These are phyloP conservation scores for Phanerotoma sp. DNA, from an alignment of 2,888 invertebrate genomes.

Conservation along the genomic window DNA sequence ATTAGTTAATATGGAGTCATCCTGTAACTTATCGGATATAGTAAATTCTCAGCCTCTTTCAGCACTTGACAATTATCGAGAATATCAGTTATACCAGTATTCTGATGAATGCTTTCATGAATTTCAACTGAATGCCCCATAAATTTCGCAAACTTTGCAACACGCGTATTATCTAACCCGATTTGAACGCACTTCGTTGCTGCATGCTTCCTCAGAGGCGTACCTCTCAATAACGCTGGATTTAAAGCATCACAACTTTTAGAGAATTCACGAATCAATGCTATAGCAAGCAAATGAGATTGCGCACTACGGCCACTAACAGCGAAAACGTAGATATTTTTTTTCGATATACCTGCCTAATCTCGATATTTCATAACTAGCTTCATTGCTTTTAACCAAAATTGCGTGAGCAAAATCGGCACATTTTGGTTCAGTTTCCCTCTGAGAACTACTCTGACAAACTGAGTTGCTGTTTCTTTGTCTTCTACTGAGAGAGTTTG, in stretches of 20 bases:
- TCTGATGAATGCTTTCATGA: slow-evolving; percentile 32
- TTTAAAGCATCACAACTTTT: slow-evolving; percentile 23
- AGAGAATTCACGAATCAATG: slow-evolving; percentile 25
- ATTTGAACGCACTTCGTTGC: slow-evolving; percentile 31
- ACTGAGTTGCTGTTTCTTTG: slow-evolving; percentile 14
- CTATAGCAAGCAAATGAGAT: slow-evolving; percentile 26
- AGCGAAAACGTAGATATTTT: slow-evolving; percentile 27
- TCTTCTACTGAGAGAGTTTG: slow-evolving; percentile 11
- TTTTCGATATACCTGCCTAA: slow-evolving; percentile 3
- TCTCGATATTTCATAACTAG: slow-evolving; percentile 16
- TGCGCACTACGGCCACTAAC: slow-evolving; percentile 19
- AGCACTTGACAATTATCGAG: slow-evolving; percentile 35
- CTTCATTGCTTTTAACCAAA: slow-evolving; percentile 3
- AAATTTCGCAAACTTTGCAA: slow-evolving; percentile 21
- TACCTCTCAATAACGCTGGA: slow-evolving; percentile 30
- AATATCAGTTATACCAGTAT: slow-evolving; percentile 30
- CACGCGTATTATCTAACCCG: not conserved
- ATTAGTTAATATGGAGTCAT: too few relatives aligned
- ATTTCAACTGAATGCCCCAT: slow-evolving; percentile 29
- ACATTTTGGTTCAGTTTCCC: slow-evolving; percentile 28
- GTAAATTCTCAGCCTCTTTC: slow-evolving; percentile 32
- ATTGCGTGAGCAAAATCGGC: slow-evolving; percentile 20
- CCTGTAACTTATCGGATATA: too few relatives aligned
- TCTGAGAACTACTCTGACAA: slow-evolving; percentile 17
- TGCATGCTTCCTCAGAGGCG: slow-evolving; percentile 32